Conservation (phyloP, 64 coral and sea anemone species). For the Montipora foliosa region DNA sequence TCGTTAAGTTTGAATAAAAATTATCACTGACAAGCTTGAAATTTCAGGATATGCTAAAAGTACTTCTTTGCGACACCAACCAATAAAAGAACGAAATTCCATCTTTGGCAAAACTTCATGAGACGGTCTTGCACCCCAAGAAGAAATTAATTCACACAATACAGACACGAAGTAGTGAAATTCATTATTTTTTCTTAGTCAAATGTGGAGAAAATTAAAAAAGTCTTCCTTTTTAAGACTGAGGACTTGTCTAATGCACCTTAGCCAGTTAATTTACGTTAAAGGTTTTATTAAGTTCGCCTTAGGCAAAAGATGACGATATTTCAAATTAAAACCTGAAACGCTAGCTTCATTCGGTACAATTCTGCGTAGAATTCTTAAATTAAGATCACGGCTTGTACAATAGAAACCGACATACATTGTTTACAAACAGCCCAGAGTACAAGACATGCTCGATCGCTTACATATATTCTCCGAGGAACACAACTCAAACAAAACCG, state of each 20-base stretch:
- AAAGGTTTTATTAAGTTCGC: background rate
- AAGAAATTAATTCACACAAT: conserved; percentile 4
- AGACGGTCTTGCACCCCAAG: background rate
- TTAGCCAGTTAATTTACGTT: background rate
- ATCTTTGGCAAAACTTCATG: background rate
- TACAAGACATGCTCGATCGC: conserved; percentile 5
- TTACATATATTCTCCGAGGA: background rate
- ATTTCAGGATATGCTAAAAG: background rate
- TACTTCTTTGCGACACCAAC: background rate
- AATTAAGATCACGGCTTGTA: conserved; percentile 30
- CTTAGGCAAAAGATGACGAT: background rate
- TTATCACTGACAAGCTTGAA: background rate
- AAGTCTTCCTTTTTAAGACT: background rate
- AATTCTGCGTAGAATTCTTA: conserved; percentile 54
- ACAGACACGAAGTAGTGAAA: background rate
- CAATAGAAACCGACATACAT: background rate
- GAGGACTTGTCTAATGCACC: background rate
- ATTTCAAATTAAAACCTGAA: background rate
- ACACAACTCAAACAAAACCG: conserved; percentile 29
- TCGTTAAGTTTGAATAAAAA: background rate
- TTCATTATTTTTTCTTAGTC: background rate
- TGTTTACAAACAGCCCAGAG: conserved; percentile 53
- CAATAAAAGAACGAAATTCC: background rate
- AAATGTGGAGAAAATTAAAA: background rate
- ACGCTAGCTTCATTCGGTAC: background rate